Evolutionary conservation across 2,797 vertebrate genomes (phyloP).

Genomic region (Hoplostethus mediterraneus): DNA sequence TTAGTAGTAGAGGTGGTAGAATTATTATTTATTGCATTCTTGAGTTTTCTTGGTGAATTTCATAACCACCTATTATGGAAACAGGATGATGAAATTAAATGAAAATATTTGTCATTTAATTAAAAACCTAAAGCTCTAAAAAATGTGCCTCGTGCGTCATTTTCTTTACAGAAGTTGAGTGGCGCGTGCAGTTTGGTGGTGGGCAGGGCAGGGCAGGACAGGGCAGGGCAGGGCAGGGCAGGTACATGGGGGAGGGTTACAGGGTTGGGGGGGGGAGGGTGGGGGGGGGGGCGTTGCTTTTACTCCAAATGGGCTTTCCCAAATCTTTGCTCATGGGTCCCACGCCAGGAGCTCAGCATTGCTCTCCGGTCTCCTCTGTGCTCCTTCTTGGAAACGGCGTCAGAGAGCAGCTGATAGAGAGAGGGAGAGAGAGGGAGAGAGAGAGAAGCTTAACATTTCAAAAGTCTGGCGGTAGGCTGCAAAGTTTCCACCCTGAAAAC

Average conservation of each 20-base stretch:
- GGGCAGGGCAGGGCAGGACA: conserved; percentile 45
- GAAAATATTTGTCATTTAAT: too few species aligned
- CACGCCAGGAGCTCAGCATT: conserved; percentile 62
- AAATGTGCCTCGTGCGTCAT: too few species aligned
- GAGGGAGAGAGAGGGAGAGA: conserved; percentile 54
- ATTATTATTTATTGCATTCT: too few species aligned
- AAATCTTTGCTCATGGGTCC: conserved; percentile 43
- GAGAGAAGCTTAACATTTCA: conserved; percentile 73
- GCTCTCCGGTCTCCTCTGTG: conserved; percentile 50
- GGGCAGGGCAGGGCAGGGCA: conserved; percentile 65
- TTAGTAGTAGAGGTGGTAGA: too few species aligned
- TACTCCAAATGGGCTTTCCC: conserved; percentile 38
- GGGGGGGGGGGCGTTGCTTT: conserved; percentile 2
- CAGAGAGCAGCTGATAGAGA: conserved; percentile 67
- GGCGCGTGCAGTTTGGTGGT: background rate
- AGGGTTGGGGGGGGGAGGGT: conserved; percentile 4
- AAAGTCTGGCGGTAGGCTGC: conserved; percentile 70
- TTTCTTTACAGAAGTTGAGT: background rate
- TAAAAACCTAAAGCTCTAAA: too few species aligned
- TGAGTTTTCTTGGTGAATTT: too few species aligned
- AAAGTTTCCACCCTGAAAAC: conserved; percentile 68
- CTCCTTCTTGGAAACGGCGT: conserved; percentile 68
- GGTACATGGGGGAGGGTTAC: conserved; percentile 43
- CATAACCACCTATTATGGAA: too few species aligned
- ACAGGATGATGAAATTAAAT: too few species aligned